A percentile compares a stretch with the other conserved stretches of the same genome.
These are phyloP conservation scores for Holotrichia oblita DNA, from an alignment of 1,140 invertebrate species.

Conservation along the genomic window DNA sequence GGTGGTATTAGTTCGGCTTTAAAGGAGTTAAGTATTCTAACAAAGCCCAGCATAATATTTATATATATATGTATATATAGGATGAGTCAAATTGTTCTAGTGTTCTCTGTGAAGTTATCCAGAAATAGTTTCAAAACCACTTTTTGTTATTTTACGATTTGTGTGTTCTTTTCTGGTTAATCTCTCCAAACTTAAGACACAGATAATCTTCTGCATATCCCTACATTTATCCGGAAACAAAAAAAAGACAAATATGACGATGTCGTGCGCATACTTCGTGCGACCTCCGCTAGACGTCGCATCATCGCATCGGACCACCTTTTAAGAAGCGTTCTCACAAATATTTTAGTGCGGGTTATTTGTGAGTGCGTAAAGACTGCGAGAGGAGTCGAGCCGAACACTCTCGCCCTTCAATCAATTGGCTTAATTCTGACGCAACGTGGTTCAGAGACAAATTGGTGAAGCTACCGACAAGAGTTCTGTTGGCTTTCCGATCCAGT, in stretches of 20 bases:
- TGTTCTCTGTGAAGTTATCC: no score
- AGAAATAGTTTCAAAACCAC: no score
- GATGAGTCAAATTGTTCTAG: no score
- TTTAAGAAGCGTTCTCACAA: background rate
- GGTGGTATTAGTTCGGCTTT: background rate
- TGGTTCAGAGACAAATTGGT: background rate
- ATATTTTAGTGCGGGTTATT: slow-evolving; percentile 3
- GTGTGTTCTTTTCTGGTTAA: no score
- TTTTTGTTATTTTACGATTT: no score
- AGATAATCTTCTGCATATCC: no score
- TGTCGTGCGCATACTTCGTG: background rate
- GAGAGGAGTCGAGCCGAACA: slow-evolving; percentile 1
- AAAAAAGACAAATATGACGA: background rate
- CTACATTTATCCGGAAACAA: no score
- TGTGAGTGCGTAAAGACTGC: background rate
- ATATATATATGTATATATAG: no score
- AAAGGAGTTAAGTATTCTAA: background rate
- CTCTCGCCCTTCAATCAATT: slow-evolving; percentile 6
- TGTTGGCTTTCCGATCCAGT: background rate
- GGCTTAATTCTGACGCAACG: slow-evolving; percentile 11
- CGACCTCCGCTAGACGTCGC: background rate
- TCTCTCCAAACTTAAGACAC: no score
- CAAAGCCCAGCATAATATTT: no score
- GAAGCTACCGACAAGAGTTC: background rate
- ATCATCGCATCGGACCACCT: background rate